Conservation (phyloP, 2,113 vertebrate species). For the Abramis brama region DNA sequence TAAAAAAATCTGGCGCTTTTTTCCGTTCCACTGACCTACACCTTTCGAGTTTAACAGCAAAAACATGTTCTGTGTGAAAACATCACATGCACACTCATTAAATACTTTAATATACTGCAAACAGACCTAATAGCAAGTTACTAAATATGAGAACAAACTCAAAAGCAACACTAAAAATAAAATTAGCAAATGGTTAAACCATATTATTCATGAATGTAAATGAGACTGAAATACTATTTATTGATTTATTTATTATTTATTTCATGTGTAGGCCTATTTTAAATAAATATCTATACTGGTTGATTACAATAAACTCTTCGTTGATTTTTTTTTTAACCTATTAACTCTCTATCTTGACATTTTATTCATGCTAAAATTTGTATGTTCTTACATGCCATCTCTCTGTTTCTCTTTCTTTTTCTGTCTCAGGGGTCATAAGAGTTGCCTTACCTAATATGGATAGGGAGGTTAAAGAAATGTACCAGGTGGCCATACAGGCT, state of each 20-base stretch:
- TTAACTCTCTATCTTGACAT: neutral
- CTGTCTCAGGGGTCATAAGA: slow-evolving; percentile 83
- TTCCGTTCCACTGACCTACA: too few species aligned
- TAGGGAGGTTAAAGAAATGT: slow-evolving; percentile 90
- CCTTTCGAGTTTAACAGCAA: too few species aligned
- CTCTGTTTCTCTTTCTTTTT: neutral
- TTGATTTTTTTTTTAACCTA: neutral
- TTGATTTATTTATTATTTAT: too few species aligned
- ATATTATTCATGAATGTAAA: neutral
- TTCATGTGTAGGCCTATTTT: too few species aligned
- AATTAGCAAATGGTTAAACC: neutral
- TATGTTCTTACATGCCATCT: neutral
- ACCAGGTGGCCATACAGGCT: slow-evolving; percentile 93
- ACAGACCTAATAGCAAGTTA: neutral
- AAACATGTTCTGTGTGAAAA: neutral
- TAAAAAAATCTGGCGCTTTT: too few species aligned
- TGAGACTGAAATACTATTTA: neutral
- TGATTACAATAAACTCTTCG: neutral
- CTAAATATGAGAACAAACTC: neutral
- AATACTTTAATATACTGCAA: neutral
- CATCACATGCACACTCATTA: neutral
- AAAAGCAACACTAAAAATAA: too few species aligned
- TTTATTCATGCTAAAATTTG: neutral
- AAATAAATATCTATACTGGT: neutral
- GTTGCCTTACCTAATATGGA: slow-evolving; percentile 97